phyloP scores from a whole-genome alignment of 1,140 invertebrate genomes.

The Drosophila setifemur region DNA sequence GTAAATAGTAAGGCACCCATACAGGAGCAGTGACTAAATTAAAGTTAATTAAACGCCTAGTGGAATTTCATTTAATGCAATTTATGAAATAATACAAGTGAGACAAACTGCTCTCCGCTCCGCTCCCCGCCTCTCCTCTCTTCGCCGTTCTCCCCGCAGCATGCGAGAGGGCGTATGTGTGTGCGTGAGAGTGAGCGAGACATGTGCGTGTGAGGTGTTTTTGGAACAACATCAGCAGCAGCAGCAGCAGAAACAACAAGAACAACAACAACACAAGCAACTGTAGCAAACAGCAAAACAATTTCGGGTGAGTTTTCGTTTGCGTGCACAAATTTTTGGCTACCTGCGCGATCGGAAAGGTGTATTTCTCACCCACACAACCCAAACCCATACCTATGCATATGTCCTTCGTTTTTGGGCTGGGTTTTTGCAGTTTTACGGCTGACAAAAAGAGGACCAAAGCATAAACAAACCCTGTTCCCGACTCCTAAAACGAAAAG shows the following conservation, averaged over 20 bases:
- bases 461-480: too few species aligned
- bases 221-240: constrained; percentile 13
- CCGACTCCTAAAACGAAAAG: too few species aligned
- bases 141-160: constrained; percentile 15
- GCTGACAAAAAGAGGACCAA: not conserved
- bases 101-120: constrained; percentile 11
- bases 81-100: constrained; percentile 44
- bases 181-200: constrained; percentile 34
- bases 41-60: constrained; percentile 58
- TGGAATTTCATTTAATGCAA: constrained; percentile 54
- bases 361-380: not conserved
- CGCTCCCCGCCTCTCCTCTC: not conserved
- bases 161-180: constrained; percentile 29
- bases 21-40: constrained; percentile 47
- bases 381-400: not conserved
- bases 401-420: constrained; percentile 18
- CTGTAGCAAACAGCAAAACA: constrained; percentile 27
- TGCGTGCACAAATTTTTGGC: constrained; percentile 43
- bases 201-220: constrained; percentile 54
- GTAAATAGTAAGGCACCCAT: constrained; percentile 44
- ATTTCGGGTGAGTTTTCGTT: constrained; percentile 44
- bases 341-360: constrained; percentile 27
- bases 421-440: constrained; percentile 9
- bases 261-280: constrained; percentile 1
- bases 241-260: constrained; percentile 19